phyloP scores from a whole-genome alignment of 2,888 invertebrate genomes.

The Pachycephus smyrnensis region DNA sequence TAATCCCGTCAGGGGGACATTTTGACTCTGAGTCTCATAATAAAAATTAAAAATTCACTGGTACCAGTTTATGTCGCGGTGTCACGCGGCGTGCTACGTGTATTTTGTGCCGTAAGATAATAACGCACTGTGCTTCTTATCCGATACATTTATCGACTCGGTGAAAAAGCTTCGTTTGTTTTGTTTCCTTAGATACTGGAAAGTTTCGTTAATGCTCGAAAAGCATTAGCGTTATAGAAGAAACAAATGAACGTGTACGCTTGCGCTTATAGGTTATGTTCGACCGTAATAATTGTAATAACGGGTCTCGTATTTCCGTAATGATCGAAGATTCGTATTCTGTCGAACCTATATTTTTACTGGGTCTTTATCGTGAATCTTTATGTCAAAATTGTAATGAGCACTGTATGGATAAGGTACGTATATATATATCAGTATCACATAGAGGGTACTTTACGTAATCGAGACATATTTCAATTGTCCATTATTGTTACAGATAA shows the following conservation, averaged over 20 bases:
- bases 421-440: not conserved
- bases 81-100: not conserved
- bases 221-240: not conserved
- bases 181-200: slow-evolving; percentile 35
- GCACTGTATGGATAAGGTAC: not conserved
- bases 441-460: not conserved
- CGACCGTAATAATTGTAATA: not conserved
- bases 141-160: slow-evolving; percentile 51
- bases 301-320: not conserved
- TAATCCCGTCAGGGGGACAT: not conserved
- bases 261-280: not conserved
- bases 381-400: not conserved
- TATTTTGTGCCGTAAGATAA: slow-evolving; percentile 48
- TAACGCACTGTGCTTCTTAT: slow-evolving; percentile 49
- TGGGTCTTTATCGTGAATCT: not conserved
- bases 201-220: not conserved
- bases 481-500: not conserved
- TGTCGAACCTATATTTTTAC: not conserved
- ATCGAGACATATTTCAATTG: not conserved
- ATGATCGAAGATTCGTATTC: not conserved
- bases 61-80: slow-evolving; percentile 6
- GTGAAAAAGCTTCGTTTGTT: slow-evolving; percentile 39
- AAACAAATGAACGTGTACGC: not conserved
- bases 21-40: slow-evolving; percentile 11
- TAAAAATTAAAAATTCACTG: slow-evolving; percentile 50